Evolutionary conservation across 2,888 invertebrate genomes (phyloP), one percentile per base, ranked within the genome.

Genomic region (Willowsia nigromaculata): DNA sequence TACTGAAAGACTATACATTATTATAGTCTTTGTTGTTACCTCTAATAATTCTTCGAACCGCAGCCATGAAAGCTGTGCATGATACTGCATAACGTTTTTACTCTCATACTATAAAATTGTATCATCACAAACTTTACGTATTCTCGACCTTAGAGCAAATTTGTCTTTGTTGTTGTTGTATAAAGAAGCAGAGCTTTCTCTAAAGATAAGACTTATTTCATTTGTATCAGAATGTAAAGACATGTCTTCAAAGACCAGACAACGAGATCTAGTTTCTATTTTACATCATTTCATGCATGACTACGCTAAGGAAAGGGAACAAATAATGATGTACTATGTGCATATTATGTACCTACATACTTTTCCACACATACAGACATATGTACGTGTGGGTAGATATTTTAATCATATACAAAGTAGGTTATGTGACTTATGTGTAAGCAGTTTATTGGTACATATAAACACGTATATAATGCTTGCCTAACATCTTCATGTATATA

Each of bases 211-310:
- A 37, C 33, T 37, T 33, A 80, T 56, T 59, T 47, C 43, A 59
- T 82, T 82, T 43, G 33, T n/a, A 43, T 65, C 80, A 40, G 33
- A 62, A 1, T 62, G 59, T 62, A 62, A 15, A 4, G n/a, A 15
- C 15, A 13, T 50, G 37, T 22, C 6, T n/a, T 15, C 6, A 33
- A 33, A 62, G 22, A 71, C 65, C 18, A 37, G 43, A 6, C 40
- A 43, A 22, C 27, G 27, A 68, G 33, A 53, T 56, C 74, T 84
- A 27, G n/a, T 47, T 68, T 82, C 84, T 74, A 56, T 40, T 84
- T 74, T 71, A 71, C 74, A 84, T 74, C 84, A 84, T 84, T 84
- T 84, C 84, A 84, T 84, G 84, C 84, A 84, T 74, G 84, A 74
- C 74, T 74, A 83, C 62, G 33, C 59, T 74, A 74, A 53, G 37